Conservation (phyloP, 2,888 invertebrate genomes). For the Drosophila quinaria region DNA sequence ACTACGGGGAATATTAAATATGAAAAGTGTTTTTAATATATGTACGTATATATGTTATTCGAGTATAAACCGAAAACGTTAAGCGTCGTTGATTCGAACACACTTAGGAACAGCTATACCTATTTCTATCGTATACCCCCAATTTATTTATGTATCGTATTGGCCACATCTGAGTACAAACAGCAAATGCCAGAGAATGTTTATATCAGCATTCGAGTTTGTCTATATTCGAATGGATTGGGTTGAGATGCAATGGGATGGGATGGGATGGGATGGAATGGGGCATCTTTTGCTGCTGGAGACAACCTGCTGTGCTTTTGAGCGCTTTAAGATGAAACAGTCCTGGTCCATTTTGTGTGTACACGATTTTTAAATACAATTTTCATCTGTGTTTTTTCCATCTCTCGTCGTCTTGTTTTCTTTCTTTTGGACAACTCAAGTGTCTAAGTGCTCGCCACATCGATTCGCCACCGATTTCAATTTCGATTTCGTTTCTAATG, state of each 20-base stretch:
- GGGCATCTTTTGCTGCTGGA: conserved; percentile 45
- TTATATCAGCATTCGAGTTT: conserved; percentile 65
- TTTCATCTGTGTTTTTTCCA: neutral
- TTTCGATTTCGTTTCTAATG: conserved; percentile 33
- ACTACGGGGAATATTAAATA: no score
- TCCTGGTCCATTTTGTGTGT: conserved; percentile 66
- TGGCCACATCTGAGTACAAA: conserved; percentile 50
- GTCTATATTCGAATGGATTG: conserved; percentile 32
- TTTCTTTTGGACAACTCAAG: conserved; percentile 71
- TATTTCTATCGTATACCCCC: conserved; percentile 3
- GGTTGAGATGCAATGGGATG: neutral
- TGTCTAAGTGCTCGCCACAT: conserved; percentile 69
- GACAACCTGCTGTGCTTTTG: conserved; percentile 83
- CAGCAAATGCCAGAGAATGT: conserved; percentile 56
- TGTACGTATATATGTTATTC: no score
- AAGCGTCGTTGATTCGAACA: conserved; percentile 6
- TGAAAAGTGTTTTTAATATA: no score
- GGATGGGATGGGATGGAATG: neutral
- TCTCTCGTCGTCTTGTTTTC: conserved; percentile 3
- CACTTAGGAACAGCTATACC: conserved; percentile 25
- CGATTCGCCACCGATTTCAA: conserved; percentile 49
- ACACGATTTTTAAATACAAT: conserved; percentile 3
- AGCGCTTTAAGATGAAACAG: conserved; percentile 70
- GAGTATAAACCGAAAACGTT: neutral
- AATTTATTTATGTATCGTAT: conserved; percentile 47